Conservation (phyloP, 2,797 vertebrate genomes). For the Carapus acus region DNA sequence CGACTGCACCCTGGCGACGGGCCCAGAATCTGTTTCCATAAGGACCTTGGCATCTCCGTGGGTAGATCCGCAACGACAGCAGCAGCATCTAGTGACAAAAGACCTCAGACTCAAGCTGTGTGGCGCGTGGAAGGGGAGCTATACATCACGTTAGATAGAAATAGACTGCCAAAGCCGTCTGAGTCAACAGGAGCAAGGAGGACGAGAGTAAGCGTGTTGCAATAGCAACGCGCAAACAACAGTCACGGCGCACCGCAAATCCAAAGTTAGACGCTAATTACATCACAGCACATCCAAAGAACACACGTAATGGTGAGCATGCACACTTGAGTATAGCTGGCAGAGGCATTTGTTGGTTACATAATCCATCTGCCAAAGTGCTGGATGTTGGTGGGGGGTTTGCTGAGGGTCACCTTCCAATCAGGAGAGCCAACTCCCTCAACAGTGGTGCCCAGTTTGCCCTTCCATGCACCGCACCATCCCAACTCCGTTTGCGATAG, state of each 20-base stretch:
- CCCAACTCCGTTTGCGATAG: conserved; percentile 15
- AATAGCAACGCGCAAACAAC: neutral
- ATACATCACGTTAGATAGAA: too few relatives aligned
- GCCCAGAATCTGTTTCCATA: too few relatives aligned
- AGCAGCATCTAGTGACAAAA: too few relatives aligned
- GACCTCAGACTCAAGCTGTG: too few relatives aligned
- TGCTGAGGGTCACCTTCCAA: conserved; percentile 41
- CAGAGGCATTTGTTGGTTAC: conserved; percentile 41
- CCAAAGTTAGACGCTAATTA: conserved; percentile 29
- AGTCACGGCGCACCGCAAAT: neutral
- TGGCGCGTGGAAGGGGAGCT: too few relatives aligned
- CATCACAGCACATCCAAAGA: conserved; percentile 33
- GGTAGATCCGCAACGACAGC: too few relatives aligned
- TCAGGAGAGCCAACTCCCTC: conserved; percentile 23
- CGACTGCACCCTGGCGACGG: too few relatives aligned
- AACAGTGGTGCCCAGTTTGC: conserved; percentile 1
- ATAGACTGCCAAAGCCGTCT: neutral
- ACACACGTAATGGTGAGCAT: conserved; percentile 9
- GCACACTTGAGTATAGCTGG: conserved; percentile 28
- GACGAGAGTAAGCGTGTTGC: neutral
- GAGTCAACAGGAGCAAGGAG: neutral
- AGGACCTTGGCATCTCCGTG: too few relatives aligned
- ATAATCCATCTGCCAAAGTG: conserved; percentile 53
- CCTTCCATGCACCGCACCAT: conserved; percentile 9
- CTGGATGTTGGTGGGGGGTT: conserved; percentile 48